A percentile compares a stretch with the other conserved stretches of the same genome.
Evolutionary conservation across 2,888 invertebrate genomes (phyloP).

Genomic region (Eupelmus urozonus): DNA sequence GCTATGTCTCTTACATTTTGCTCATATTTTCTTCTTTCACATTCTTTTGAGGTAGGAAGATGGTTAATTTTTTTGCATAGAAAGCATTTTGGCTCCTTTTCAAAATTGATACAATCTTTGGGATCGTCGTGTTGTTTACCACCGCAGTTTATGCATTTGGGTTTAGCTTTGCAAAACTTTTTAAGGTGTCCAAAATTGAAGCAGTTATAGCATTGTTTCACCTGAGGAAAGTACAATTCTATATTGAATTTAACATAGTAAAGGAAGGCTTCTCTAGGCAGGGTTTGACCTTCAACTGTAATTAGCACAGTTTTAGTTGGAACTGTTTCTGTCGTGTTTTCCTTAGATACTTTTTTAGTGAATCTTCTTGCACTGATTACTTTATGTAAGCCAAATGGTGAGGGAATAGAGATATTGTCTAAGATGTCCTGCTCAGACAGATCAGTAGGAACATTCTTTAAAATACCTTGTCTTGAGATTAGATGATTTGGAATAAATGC

Average conservation of each 20-base stretch:
- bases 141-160: neutral
- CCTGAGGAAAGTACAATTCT: neutral
- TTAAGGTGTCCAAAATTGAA: constrained; percentile 10
- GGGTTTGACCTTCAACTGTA: neutral
- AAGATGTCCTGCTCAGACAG: neutral
- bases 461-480: neutral
- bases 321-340: neutral
- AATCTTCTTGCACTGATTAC: neutral
- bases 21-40: neutral
- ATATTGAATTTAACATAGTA: neutral
- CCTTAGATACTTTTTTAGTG: neutral
- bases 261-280: neutral
- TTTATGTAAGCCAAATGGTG: neutral
- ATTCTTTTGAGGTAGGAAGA: neutral
- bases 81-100: neutral
- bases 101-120: neutral
- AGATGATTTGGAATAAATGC: neutral
- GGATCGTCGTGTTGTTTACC: neutral
- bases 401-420: neutral
- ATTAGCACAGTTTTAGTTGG: too few species aligned
- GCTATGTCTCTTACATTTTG: neutral
- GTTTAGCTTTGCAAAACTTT: neutral
- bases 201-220: constrained; percentile 4
- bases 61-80: neutral
- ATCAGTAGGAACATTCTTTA: neutral